Percentiles rank a stretch among this genome's conserved stretches.
Evolutionary conservation across 1,140 invertebrate species (phyloP).

Genomic region (Aphelenchoides avenae): DNA sequence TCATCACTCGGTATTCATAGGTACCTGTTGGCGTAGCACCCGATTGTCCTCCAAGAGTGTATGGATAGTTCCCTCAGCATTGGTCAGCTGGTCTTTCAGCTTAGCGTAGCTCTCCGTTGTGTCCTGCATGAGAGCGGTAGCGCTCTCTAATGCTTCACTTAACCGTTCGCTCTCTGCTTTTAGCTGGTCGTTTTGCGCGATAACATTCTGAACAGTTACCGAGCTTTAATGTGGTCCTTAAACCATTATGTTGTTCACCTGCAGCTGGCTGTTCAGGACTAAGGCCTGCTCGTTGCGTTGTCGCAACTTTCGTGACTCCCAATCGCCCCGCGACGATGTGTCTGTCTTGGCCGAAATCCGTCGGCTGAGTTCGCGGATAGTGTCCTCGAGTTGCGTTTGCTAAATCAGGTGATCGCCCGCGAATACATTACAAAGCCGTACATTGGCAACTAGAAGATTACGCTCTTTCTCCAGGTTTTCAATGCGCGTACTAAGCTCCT

Average conservation of each 20-base stretch:
- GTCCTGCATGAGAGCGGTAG: conserved; percentile 49
- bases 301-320: conserved; percentile 49
- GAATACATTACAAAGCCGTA: background rate
- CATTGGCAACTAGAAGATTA: conserved; percentile 22
- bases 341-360: conserved; percentile 43
- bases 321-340: conserved; percentile 30
- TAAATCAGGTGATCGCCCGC: conserved; percentile 27
- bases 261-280: conserved; percentile 44
- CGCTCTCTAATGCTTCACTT: conserved; percentile 48
- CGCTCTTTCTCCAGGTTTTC: conserved; percentile 27
- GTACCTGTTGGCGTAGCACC: conserved; percentile 6
- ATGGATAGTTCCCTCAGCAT: background rate
- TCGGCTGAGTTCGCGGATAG: conserved; percentile 50
- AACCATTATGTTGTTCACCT: conserved; percentile 25
- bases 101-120: conserved; percentile 26
- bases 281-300: conserved; percentile 55
- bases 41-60: conserved; percentile 13
- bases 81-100: conserved; percentile 11
- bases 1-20: no score
- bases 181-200: conserved; percentile 53
- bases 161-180: conserved; percentile 44
- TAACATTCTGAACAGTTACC: conserved; percentile 24
- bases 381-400: conserved; percentile 55
- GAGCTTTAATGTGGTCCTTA: conserved; percentile 7
- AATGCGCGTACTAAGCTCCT: conserved; percentile 27